Conservation (phyloP, 1,140 invertebrate species). For the Dendrolimus kikuchii region DNA sequence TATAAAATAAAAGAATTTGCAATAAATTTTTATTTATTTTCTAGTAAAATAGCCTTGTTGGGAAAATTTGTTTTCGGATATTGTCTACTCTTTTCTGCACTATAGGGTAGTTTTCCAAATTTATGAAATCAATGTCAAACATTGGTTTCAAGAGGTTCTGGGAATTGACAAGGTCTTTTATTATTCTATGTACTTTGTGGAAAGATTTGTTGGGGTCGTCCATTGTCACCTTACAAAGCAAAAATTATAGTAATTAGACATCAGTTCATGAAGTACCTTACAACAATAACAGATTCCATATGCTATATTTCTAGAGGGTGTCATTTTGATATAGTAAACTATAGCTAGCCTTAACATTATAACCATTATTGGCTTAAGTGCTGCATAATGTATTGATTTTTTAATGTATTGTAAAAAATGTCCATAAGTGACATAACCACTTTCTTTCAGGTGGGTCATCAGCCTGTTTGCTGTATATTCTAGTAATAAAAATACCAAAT, state of each 20-base stretch:
- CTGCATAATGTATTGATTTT: too few species aligned
- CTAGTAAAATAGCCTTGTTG: conserved; percentile 42
- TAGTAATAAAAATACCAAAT: too few species aligned
- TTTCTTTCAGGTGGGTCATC: too few species aligned
- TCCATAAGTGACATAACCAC: too few species aligned
- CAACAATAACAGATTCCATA: too few species aligned
- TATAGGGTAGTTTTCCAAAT: conserved; percentile 29
- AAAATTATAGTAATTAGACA: background rate
- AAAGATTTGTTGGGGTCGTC: conserved; percentile 43
- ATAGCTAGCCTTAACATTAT: too few species aligned
- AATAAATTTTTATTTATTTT: conserved; percentile 27
- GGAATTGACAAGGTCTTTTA: conserved; percentile 39
- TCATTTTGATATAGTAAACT: too few species aligned
- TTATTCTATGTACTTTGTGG: conserved; percentile 41
- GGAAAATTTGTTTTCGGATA: conserved; percentile 49
- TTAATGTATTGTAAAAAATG: too few species aligned
- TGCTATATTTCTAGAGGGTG: too few species aligned
- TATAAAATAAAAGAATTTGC: conserved; percentile 43
- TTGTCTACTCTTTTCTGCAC: conserved; percentile 28
- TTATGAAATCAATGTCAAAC: conserved; percentile 53
- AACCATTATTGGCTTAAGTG: too few species aligned
- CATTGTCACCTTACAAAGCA: conserved; percentile 34
- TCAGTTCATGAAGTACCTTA: too few species aligned
- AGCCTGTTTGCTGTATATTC: too few species aligned
- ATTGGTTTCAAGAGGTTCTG: conserved; percentile 44